Evolutionary conservation across 2,888 invertebrate genomes (phyloP), one percentile per base, ranked within the genome.

Genomic region (Hyles lineata): DNA sequence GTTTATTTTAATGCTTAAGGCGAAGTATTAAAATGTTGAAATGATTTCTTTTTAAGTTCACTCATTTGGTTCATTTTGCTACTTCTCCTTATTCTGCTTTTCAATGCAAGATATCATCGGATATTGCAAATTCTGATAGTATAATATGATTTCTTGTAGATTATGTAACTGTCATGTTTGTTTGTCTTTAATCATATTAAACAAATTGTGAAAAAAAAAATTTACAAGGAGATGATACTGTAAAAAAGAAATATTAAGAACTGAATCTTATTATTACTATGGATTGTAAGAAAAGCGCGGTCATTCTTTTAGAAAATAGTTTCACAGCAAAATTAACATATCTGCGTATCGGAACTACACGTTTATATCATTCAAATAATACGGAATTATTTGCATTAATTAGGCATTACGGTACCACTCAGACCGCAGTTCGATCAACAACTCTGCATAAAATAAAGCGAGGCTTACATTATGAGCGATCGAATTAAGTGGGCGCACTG

Each of bases 361-460:
- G 32, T 21, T 67, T 72, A 76, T 74, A 76, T 60, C 75, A 73
- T 77, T 76, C 79, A 76, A 71, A 71, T 74, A 72, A 55, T 74
- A 77, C 74, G 74, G 76, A 77, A 81, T 77, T 67, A 50, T 67
- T 67, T 79, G 76, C 75, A 76, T 77, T 78, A 81, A 79, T 77
- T 79, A 79, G 76, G 74, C 75, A 77, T 76, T 74, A 76, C 74
- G 73, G 63, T 62, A 17, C 71, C 77, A 77, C 74, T 79, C 74
- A 70, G 71, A 79, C 75, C 75, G 61, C 78, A 77, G 76, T 74
- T 74, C 72, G 74, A 76, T 77, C 74, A 78, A 79, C 76, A 76
- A 70, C 67, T 76, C 77, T 78, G 77, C 76, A 76, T 81, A 82
- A 79, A 81, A 72, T 82, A 80, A 80, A 81, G 73, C 74, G 76